Evolutionary conservation across 2,888 invertebrate species (phyloP), one percentile per base, ranked within the genome.

Genomic region (Atherix ibis): DNA sequence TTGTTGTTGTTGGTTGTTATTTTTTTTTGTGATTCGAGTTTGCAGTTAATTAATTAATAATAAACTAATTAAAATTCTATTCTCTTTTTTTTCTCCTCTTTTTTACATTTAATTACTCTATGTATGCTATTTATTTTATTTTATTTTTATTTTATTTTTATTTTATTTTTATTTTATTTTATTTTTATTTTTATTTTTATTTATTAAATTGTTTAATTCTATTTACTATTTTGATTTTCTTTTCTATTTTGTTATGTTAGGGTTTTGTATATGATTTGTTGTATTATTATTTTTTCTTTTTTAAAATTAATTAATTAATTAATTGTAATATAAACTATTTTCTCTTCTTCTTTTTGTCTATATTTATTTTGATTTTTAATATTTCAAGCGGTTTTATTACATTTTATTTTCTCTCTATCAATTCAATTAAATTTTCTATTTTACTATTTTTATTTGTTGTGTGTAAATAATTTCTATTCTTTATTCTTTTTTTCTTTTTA

Each of bases 401-500:
- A 13, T 32, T 27, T 12, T n/a, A n/a, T n/a, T n/a, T n/a, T n/a
- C n/a, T n/a, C n/a, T n/a, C n/a, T n/a, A n/a, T n/a, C n/a, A n/a
- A n/a, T n/a, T n/a, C 30, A 38, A 38, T 29, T 26, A 29, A 27
- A 17, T 33, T 17, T 34, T 24, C 17, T 36, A 32, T 31, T 34
- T 35, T 30, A 34, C 27, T 33, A 24, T 30, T 31, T 27, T 28
- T 25, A 24, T 19, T 30, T n/a, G n/a, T n/a, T 33, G 25, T 34
- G 25, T 26, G 32, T 24, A 37, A 25, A 33, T 28, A 35, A 36
- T 32, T 31, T 32, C 34, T 39, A 28, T 40, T 33, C 27, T 34
- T 38, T 40, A 40, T 36, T 34, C 40, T 40, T 40, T 40, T 38
- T 38, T 40, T 38, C 38, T 36, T 26, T 31, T 30, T 18, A 38